Evolutionary conservation across 1,140 invertebrate genomes (phyloP).

Genomic region (Drosophila jambulina): DNA sequence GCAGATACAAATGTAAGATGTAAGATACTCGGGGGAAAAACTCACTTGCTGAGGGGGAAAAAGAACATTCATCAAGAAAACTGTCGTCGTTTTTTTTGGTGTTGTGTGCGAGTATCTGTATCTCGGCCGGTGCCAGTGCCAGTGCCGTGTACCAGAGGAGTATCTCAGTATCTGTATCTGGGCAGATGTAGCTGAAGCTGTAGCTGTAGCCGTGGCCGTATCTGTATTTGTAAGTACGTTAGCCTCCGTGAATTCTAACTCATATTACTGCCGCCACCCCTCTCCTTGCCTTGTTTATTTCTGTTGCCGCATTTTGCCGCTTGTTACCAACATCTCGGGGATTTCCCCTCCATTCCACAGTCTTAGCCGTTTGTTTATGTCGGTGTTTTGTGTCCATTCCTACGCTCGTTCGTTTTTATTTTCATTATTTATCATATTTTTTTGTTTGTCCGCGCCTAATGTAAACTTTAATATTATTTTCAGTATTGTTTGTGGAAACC

Average conservation of each 20-base stretch:
- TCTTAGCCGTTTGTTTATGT: slow-evolving; percentile 54
- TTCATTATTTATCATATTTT: slow-evolving; percentile 67
- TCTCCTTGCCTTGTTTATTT: slow-evolving; percentile 38
- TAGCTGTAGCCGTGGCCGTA: background rate
- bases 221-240: slow-evolving; percentile 67
- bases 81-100: slow-evolving; percentile 70
- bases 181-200: slow-evolving; percentile 41
- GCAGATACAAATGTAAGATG: slow-evolving; percentile 61
- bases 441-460: slow-evolving; percentile 52
- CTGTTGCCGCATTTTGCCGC: slow-evolving; percentile 33
- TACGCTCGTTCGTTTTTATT: slow-evolving; percentile 43
- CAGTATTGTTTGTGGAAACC: slow-evolving; percentile 16
- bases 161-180: slow-evolving; percentile 54
- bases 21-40: slow-evolving; percentile 64
- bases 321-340: slow-evolving; percentile 40
- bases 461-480: slow-evolving; percentile 64
- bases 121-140: slow-evolving; percentile 20
- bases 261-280: slow-evolving; percentile 37
- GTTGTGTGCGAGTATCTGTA: slow-evolving; percentile 37
- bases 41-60: slow-evolving; percentile 54
- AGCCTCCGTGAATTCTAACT: slow-evolving; percentile 71
- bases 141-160: slow-evolving; percentile 9
- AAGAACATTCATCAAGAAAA: slow-evolving; percentile 83
- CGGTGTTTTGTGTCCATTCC: slow-evolving; percentile 47
- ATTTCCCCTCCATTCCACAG: background rate